Evolutionary conservation across 1,140 invertebrate genomes (phyloP).

Genomic region (Apis laboriosa): DNA sequence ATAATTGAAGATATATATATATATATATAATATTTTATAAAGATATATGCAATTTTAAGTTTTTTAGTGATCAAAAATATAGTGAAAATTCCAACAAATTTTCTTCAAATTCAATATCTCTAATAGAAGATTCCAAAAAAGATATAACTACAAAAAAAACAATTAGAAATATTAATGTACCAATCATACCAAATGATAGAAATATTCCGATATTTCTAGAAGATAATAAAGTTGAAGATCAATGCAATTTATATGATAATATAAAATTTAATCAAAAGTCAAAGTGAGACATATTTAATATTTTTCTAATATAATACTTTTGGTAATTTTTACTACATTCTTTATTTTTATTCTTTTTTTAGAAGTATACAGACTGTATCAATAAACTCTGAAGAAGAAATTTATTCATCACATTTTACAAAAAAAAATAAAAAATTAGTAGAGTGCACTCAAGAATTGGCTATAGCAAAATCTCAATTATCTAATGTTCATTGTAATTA

Average conservation of each 20-base stretch:
- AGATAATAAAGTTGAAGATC: conserved; percentile 32
- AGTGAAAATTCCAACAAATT: conserved; percentile 21
- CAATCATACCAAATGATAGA: conserved; percentile 64
- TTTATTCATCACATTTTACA: conserved; percentile 6
- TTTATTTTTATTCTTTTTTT: conserved; percentile 32
- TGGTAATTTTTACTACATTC: neutral
- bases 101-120: conserved; percentile 4
- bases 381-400: conserved; percentile 37
- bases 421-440: conserved; percentile 51
- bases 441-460: conserved; percentile 60
- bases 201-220: conserved; percentile 67
- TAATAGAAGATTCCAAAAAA: conserved; percentile 9
- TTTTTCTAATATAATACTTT: conserved; percentile 1
- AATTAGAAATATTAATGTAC: conserved; percentile 25
- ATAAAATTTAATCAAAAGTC: conserved; percentile 36
- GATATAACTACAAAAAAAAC: conserved; percentile 34
- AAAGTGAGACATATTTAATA: conserved; percentile 35
- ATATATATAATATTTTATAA: neutral
- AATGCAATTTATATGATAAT: conserved; percentile 39
- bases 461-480: conserved; percentile 61
- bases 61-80: conserved; percentile 4
- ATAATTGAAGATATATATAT: conserved; percentile 1
- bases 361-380: conserved; percentile 70
- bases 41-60: conserved; percentile 31
- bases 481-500: conserved; percentile 70